Evolutionary conservation across 2,113 vertebrate species (phyloP).

Genomic region (Corythornis madagascariensis): DNA sequence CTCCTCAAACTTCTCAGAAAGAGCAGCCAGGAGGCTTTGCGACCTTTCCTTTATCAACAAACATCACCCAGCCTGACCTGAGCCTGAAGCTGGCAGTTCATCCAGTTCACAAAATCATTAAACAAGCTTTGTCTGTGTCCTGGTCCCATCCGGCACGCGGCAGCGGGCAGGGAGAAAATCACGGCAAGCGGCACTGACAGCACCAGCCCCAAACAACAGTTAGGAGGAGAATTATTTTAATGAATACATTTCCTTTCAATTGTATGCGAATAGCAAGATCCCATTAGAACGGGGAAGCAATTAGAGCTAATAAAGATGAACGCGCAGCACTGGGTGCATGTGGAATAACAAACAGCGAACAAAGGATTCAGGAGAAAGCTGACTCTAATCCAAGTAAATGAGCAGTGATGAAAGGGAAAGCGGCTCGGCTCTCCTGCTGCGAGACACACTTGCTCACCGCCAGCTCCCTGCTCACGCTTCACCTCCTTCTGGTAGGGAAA

Average conservation of each 20-base stretch:
- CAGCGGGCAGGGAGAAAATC: constrained; percentile 53
- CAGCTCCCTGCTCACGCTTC: neutral
- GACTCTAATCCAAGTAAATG: constrained; percentile 73
- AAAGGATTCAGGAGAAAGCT: constrained; percentile 71
- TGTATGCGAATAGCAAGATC: constrained; percentile 78
- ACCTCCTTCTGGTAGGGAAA: neutral
- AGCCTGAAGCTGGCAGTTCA: neutral
- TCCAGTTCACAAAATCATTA: neutral
- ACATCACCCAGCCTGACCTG: constrained; percentile 24
- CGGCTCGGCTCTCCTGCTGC: constrained; percentile 38
- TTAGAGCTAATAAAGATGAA: constrained; percentile 87
- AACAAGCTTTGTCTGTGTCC: constrained; percentile 26
- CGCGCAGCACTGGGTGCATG: constrained; percentile 58
- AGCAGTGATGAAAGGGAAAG: constrained; percentile 49
- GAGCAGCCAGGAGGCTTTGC: neutral
- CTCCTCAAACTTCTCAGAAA: neutral
- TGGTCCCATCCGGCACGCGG: neutral
- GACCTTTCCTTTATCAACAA: neutral
- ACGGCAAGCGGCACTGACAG: constrained; percentile 55
- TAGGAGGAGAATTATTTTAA: constrained; percentile 82
- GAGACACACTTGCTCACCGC: constrained; percentile 60
- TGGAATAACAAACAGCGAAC: constrained; percentile 79
- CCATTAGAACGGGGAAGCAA: constrained; percentile 85
- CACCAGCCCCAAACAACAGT: constrained; percentile 71
- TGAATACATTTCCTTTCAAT: constrained; percentile 85